phyloP scores from a whole-genome alignment of 23 tunicate species.

The Ascidia mentula region DNA sequence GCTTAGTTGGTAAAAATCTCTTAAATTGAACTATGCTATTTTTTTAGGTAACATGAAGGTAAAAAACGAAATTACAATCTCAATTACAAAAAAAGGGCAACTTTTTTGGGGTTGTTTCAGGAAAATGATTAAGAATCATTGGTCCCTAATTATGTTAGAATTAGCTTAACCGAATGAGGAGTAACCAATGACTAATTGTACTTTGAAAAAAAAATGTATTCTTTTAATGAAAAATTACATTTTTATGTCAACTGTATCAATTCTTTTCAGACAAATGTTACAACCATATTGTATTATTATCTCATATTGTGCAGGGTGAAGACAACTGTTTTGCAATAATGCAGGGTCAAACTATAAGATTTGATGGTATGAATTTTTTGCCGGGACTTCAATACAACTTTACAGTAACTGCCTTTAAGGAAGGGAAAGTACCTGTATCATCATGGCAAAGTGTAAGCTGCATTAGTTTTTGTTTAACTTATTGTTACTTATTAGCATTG shows the following conservation, averaged over 20 bases:
- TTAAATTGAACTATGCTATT: no score
- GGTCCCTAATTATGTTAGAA: not conserved
- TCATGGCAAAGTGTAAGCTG: conserved; percentile 77
- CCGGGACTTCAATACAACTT: conserved; percentile 54
- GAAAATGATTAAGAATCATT: no score
- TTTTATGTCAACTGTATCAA: not conserved
- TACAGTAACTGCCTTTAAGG: conserved; percentile 56
- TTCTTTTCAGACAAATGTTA: not conserved
- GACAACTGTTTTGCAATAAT: conserved; percentile 37
- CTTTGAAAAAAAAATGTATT: not conserved
- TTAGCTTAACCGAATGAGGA: not conserved
- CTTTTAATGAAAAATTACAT: no score
- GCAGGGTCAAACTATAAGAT: not conserved
- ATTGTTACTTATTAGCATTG: no score
- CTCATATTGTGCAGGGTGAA: not conserved
- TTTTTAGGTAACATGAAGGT: no score
- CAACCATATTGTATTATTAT: not conserved
- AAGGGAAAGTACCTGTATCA: conserved; percentile 40
- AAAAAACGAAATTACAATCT: no score
- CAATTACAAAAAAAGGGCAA: no score
- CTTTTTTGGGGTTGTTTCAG: no score
- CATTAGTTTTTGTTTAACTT: no score
- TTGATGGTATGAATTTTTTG: conserved; percentile 1
- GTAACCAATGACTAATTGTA: no score
- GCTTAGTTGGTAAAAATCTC: no score